phyloP scores from a whole-genome alignment of 2,888 invertebrate species.

The Capitulum mitella region DNA sequence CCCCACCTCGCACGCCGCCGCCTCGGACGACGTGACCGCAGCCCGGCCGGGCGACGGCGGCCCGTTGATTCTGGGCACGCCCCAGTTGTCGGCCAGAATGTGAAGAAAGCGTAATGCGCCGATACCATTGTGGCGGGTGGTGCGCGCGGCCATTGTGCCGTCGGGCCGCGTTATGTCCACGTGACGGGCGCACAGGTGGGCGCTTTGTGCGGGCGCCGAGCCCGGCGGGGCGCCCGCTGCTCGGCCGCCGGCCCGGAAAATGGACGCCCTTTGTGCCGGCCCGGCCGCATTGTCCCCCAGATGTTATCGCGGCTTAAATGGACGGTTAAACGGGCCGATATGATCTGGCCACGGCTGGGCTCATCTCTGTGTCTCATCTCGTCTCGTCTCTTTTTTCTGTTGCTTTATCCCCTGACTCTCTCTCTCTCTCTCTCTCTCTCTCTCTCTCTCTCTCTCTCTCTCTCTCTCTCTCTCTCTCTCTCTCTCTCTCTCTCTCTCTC shows the following conservation, averaged over 20 bases:
- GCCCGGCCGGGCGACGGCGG: no score
- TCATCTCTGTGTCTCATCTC: neutral
- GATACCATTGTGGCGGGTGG: neutral
- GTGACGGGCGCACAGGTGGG: slow-evolving; percentile 24
- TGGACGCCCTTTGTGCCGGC: slow-evolving; percentile 8
- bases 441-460: slow-evolving; percentile 30
- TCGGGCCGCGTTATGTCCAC: slow-evolving; percentile 15
- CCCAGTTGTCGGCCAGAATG: slow-evolving; percentile 15
- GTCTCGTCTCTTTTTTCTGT: neutral
- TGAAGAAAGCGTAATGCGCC: slow-evolving; percentile 5
- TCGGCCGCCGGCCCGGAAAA: slow-evolving; percentile 4
- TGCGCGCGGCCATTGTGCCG: neutral
- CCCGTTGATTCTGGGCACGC: neutral
- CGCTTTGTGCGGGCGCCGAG: neutral
- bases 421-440: slow-evolving; percentile 24
- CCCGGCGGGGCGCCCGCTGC: neutral
- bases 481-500: slow-evolving; percentile 30
- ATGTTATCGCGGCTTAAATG: slow-evolving; percentile 19
- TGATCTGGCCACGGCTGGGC: neutral
- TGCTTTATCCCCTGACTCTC: neutral
- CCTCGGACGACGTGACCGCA: no score
- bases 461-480: slow-evolving; percentile 22
- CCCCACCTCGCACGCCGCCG: no score
- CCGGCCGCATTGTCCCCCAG: neutral
- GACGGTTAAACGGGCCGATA: slow-evolving; percentile 19